Base-by-base conservation (phyloP, 2,888 invertebrate genomes). In the Actias luna region DNA sequence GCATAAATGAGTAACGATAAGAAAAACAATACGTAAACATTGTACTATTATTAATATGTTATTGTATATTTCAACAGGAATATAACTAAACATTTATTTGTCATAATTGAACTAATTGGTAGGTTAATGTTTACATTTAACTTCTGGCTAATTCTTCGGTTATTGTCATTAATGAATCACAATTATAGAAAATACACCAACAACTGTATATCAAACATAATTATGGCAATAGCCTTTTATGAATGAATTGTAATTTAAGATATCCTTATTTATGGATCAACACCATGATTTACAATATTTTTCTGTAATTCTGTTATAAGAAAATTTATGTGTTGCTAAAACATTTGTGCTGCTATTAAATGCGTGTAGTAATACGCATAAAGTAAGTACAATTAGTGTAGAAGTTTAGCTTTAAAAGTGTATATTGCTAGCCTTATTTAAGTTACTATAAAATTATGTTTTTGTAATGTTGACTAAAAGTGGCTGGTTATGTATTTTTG, bases 401-500 rank as follows among this genome's bases (percentile, higher is more conserved):
- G 42, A 50, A 25, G 22, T 25, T 25, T 50, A 50, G 46, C 46
- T 50, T 50, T 50, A 50, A 50, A 50, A 1, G 12, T 50, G n/a
- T 50, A 22, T 50, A 50, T 50, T 50, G 22, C 12, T 50, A 50
- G 46, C 46, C 25, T 50, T 50, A 50, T 50, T 4, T 22, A 50
- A 50, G 8, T 25, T 50, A 50, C 22, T 50, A 25, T 50, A 25
- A 12, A 25, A 22, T 4, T 14, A 12, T 25, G 14, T 18, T 55
- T 29, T 14, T 52, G 14, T 7, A 55, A 29, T 55, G 29, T 55
- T n/a, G 7, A 55, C 55, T 55, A 29, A 55, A 29, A 55, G 22
- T 55, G 29, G 29, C 55, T 55, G 29, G 29, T 29, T 29, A 55
- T 55, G n/a, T 55, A 55, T 55, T 55, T 55, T 55, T 55, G 29